Percentiles rank a stretch among this genome's conserved stretches.
These are phyloP conservation scores for Xylocampa areola DNA, from an alignment of 2,888 invertebrate species.

Conservation along the genomic window DNA sequence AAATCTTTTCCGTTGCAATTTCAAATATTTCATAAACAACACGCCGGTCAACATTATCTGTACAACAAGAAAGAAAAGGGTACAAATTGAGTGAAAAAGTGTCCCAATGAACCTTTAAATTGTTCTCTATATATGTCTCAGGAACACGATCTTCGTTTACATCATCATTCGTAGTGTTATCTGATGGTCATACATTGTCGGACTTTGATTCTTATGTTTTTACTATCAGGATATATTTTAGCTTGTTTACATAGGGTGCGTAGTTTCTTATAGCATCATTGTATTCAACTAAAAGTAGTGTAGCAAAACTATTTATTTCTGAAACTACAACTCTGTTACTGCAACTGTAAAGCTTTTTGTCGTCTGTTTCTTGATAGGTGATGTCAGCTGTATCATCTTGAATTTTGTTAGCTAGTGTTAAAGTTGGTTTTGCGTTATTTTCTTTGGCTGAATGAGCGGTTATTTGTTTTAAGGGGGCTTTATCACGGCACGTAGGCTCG, in stretches of 20 bases:
- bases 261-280: conserved; percentile 71
- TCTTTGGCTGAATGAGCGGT: conserved; percentile 73
- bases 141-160: conserved; percentile 72
- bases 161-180: conserved; percentile 72
- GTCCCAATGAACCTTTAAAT: conserved; percentile 78
- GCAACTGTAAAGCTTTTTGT: conserved; percentile 80
- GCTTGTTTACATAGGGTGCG: conserved; percentile 66
- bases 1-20: conserved; percentile 61
- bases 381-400: conserved; percentile 55
- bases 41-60: conserved; percentile 53
- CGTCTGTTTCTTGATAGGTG: conserved; percentile 65
- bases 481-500: conserved; percentile 86
- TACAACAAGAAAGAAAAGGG: conserved; percentile 70
- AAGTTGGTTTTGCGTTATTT: conserved; percentile 67
- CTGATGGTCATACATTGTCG: conserved; percentile 65
- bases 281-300: conserved; percentile 72
- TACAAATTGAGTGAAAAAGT: conserved; percentile 81
- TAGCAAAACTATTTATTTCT: conserved; percentile 72
- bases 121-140: conserved; percentile 74
- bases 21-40: conserved; percentile 64
- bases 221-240: conserved; percentile 69
- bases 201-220: conserved; percentile 71
- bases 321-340: conserved; percentile 83
- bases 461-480: conserved; percentile 88
- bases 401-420: conserved; percentile 67